Percentiles rank a stretch among this genome's conserved stretches.
These are phyloP conservation scores for Eclectus roratus DNA, from an alignment of 2,113 vertebrate genomes.

Conservation along the genomic window DNA sequence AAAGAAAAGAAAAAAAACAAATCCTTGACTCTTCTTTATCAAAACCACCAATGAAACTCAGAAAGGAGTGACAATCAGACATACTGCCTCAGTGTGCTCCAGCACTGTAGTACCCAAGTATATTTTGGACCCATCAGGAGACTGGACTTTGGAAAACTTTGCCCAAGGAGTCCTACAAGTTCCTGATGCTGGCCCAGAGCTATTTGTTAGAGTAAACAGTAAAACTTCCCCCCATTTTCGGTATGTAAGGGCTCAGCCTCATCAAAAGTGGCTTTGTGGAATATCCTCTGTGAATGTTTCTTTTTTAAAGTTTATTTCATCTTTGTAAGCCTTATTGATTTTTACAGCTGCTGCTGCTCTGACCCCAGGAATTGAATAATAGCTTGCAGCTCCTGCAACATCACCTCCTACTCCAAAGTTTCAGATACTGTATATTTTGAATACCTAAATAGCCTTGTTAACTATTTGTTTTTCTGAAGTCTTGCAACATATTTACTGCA, in stretches of 20 bases:
- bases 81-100: neutral
- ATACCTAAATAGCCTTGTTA: constrained; percentile 7
- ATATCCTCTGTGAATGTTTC: neutral
- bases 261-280: neutral
- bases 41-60: rapidly evolving
- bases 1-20: no score
- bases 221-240: neutral
- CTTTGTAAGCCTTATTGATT: constrained; percentile 40
- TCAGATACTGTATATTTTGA: neutral
- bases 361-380: constrained; percentile 12
- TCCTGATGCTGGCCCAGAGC: neutral
- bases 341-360: constrained; percentile 20
- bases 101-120: neutral
- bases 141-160: neutral
- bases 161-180: neutral
- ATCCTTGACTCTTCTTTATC: neutral
- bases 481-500: neutral
- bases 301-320: constrained; percentile 37
- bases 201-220: neutral
- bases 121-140: neutral
- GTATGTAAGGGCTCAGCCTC: neutral
- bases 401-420: neutral
- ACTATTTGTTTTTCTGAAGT: neutral
- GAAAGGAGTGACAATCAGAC: neutral
- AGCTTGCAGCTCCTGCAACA: neutral